Base-by-base conservation (phyloP, 1,140 invertebrate genomes). In the Cotesia chilonis region DNA sequence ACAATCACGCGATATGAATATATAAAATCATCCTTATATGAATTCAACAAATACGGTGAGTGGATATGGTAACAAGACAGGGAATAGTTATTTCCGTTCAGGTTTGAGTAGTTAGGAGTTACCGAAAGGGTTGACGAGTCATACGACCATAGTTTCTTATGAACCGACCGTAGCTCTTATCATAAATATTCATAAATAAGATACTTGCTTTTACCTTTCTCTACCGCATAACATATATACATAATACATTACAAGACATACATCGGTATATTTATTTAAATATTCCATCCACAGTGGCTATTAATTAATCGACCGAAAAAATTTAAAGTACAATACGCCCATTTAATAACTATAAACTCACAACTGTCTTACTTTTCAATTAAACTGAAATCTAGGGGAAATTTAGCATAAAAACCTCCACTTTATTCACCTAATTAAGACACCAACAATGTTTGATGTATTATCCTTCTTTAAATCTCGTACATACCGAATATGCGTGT, bases 151-250 rank as follows among this genome's bases (percentile, higher is more conserved):
- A 65, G 37, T 65, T 63, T 17, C 14, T 70, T 41, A 14, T 70
- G 52, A 38, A 51, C 14, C 51, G n/a, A n/a, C 47, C 17, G 4
- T 55, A 51, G 35, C 14, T 59, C 35, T 68, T 52, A 55, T 17
- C 74, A 79, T 82, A 75, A 80, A 81, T 82, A 81, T 82, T 81
- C 81, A 82, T 80, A 78, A 79, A 80, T 78, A 75, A 78, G 75
- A 79, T 78, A 75, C 72, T 59, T 17, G 20, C 20, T 59, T 59
- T 59, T 59, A 20, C 57, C 17, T 17, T 59, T 59, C 28, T 9
- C 57, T 20, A 59, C 57, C 28, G 10, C 10, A 59, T 59, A 17
- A 7, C 17, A 20, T 59, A 35, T 59, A 59, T 20, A 17, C 28
- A 20, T 59, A 20, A 17, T 55, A 12, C 4, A 12, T 55, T 55